Conservation (phyloP, 2,113 vertebrate genomes). For the Colius striatus region DNA sequence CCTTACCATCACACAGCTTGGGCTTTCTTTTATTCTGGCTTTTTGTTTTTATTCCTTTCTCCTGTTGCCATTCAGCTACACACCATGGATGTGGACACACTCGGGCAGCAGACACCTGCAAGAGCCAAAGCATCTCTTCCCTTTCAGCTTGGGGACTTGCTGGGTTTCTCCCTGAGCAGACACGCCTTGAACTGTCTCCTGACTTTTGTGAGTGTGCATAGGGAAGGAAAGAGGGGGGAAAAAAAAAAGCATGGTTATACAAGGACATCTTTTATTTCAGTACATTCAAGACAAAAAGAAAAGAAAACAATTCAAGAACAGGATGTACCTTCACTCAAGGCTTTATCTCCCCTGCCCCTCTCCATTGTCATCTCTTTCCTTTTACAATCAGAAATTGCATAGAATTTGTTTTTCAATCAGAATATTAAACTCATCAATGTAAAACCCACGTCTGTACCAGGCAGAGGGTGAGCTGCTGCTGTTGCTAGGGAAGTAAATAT, state of each 20-base stretch:
- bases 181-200: not conserved
- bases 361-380: slow-evolving; percentile 46
- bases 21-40: not conserved
- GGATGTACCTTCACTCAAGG: slow-evolving; percentile 64
- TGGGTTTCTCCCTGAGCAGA: not conserved
- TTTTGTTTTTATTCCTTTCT: not conserved
- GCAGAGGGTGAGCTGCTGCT: slow-evolving; percentile 32
- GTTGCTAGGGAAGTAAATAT: slow-evolving; percentile 31
- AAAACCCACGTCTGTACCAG: slow-evolving; percentile 37
- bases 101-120: not conserved
- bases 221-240: not conserved
- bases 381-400: slow-evolving; percentile 80
- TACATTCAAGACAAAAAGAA: slow-evolving; percentile 70
- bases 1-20: not conserved
- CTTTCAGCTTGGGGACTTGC: not conserved
- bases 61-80: not conserved
- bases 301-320: slow-evolving; percentile 65
- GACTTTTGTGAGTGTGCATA: not conserved
- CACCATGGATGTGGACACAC: not conserved
- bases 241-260: slow-evolving; percentile 48
- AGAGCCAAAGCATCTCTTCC: not conserved
- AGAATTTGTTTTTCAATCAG: slow-evolving; percentile 78
- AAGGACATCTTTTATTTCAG: slow-evolving; percentile 73
- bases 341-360: slow-evolving; percentile 53
- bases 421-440: slow-evolving; percentile 62